Conservation (phyloP, 2,797 vertebrate species). For the Anguilla pacifica region DNA sequence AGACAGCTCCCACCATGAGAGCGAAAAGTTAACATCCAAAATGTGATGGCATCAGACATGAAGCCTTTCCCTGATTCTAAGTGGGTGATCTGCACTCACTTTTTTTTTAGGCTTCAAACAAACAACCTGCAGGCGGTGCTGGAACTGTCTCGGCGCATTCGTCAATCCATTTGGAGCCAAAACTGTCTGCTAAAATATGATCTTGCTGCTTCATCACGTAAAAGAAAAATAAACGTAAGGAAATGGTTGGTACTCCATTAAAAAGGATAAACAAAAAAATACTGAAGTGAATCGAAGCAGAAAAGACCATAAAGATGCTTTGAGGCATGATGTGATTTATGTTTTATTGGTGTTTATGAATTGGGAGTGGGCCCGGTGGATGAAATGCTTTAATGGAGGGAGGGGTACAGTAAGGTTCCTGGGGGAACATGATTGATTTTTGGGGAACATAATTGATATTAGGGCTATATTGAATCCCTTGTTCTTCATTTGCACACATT, state of each 20-base stretch:
- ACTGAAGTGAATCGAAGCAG: neutral
- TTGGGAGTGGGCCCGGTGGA: neutral
- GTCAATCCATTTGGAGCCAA: conserved; percentile 4
- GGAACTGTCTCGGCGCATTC: conserved; percentile 18
- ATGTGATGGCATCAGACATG: conserved; percentile 15
- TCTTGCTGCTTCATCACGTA: conserved; percentile 10
- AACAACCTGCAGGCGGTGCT: conserved; percentile 23
- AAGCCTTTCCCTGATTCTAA: neutral
- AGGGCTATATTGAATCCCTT: conserved; percentile 4
- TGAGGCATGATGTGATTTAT: neutral
- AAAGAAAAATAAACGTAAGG: neutral
- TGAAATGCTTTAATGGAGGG: neutral
- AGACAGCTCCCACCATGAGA: conserved; percentile 2
- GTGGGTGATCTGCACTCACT: neutral
- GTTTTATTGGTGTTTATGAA: conserved; percentile 7
- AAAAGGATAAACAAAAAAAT: neutral
- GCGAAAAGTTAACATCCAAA: neutral
- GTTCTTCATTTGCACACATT: neutral
- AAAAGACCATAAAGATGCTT: neutral
- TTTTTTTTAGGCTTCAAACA: conserved; percentile 17
- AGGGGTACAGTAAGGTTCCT: neutral
- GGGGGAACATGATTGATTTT: neutral
- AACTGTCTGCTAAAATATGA: neutral
- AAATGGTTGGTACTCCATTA: neutral
- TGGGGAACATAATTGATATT: neutral